Conservation (phyloP, 2,888 invertebrate genomes). For the Drosophila mercatorum region DNA sequence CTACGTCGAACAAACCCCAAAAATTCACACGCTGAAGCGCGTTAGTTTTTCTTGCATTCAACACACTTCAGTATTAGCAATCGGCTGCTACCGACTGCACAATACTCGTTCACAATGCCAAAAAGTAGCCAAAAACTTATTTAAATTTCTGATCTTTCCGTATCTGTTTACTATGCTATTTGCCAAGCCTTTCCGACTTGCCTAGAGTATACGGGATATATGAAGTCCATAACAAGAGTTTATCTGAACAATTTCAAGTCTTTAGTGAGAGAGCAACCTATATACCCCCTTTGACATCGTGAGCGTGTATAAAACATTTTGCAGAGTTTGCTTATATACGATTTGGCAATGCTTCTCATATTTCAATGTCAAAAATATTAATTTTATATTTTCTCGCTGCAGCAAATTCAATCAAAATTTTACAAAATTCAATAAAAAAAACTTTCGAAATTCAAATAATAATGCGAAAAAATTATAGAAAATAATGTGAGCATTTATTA, state of each 20-base stretch:
- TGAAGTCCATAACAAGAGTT: too few species aligned
- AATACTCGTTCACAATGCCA: neutral
- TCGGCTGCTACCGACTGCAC: neutral
- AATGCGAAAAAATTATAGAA: neutral
- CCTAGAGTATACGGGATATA: too few species aligned
- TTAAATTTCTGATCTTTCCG: neutral
- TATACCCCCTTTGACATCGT: neutral
- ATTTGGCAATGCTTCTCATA: neutral
- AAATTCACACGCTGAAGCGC: slow-evolving; percentile 41
- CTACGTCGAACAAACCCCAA: neutral
- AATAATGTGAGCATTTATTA: too few species aligned
- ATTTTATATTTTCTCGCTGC: neutral
- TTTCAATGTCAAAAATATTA: neutral
- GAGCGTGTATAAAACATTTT: slow-evolving; percentile 25
- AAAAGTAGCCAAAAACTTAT: too few species aligned
- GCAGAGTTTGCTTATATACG: slow-evolving; percentile 24
- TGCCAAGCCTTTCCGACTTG: too few species aligned
- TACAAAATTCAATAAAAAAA: neutral
- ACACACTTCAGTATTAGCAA: slow-evolving; percentile 46
- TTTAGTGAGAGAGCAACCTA: neutral
- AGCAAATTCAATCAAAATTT: neutral
- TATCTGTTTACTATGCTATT: neutral
- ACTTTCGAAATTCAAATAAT: too few species aligned
- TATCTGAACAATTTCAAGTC: too few species aligned
- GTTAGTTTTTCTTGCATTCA: slow-evolving; percentile 52